Base-by-base conservation (phyloP, 2,888 invertebrate genomes). In the Cecidostiba fungosa region DNA sequence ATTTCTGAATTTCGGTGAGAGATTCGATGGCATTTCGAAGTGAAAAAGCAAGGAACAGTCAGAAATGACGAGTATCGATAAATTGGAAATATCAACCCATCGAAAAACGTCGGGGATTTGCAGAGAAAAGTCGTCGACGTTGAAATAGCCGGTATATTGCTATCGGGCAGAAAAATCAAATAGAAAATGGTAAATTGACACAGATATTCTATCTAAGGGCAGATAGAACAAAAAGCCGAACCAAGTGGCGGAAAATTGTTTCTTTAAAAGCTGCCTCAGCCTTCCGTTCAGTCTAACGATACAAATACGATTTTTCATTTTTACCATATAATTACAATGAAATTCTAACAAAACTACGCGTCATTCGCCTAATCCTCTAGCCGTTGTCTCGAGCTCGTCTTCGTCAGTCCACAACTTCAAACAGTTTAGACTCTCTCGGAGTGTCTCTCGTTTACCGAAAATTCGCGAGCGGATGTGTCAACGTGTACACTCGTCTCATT, bases 151-250 rank as follows among this genome's bases (percentile, higher is more conserved):
- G 50, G 32, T 54, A 43, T 66, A 66, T 62, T 10, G 39, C 66
- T 54, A 77, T 66, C 77, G 50, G 50, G 14, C n/a, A 80, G 70
- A 39, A 80, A 80, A 79, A 79, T 69, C 54, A 54, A 72, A 66
- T 36, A 36, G 72, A 80, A 80, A 72, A 50, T 36, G 19, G 54
- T n/a, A 54, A 70, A 72, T 80, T 72, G 72, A 72, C 54, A 54
- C 54, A 72, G 19, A 36, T 47, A 80, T 80, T 54, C 54, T 80
- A 80, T 80, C 72, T 23, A 26, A 72, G 70, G 16, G 59, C 50
- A 50, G 19, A 80, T 36, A 23, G 14, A 10, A 26, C 8, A 10
- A 50, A 79, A 50, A 70, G 39, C 26, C 43, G 69, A 77, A n/a
- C 50, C 12, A 39, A 69, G n/a, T n/a, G 54, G 70, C n/a, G 54